phyloP scores from a whole-genome alignment of 2,113 vertebrate genomes.

The Eclectus roratus region DNA sequence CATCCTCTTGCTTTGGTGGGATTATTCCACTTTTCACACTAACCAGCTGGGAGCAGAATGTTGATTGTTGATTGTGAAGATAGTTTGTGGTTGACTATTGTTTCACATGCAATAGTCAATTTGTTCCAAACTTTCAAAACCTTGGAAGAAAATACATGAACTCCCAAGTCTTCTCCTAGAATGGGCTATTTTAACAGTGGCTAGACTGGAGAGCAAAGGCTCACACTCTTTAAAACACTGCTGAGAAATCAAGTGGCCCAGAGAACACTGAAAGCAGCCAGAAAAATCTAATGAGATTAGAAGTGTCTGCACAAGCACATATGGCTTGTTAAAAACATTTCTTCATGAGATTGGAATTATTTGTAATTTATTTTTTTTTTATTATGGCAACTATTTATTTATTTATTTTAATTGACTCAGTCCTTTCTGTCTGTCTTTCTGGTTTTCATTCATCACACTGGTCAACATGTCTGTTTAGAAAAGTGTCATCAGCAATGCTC shows the following conservation, averaged over 20 bases:
- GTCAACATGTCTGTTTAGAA: background rate
- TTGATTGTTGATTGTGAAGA: background rate
- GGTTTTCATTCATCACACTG: background rate
- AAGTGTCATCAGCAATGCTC: background rate
- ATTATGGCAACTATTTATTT: background rate
- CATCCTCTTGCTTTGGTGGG: background rate
- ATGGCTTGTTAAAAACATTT: constrained; percentile 9
- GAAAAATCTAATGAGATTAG: constrained; percentile 35
- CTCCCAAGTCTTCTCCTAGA: background rate
- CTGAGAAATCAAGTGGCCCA: constrained; percentile 46
- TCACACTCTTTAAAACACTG: background rate
- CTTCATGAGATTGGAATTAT: background rate
- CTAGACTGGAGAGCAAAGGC: constrained; percentile 9
- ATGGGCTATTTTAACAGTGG: background rate
- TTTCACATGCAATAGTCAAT: background rate
- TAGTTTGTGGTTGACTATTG: background rate
- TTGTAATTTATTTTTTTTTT: background rate
- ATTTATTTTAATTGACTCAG: background rate
- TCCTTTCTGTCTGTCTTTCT: background rate
- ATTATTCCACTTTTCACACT: constrained; percentile 1
- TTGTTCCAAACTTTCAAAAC: constrained; percentile 40
- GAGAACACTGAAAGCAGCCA: constrained; percentile 19
- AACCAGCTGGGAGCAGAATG: background rate
- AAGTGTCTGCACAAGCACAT: constrained; percentile 17
- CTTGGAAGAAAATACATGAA: background rate